phyloP scores from a whole-genome alignment of 2,888 invertebrate genomes.

The Yponomeuta cagnagella region DNA sequence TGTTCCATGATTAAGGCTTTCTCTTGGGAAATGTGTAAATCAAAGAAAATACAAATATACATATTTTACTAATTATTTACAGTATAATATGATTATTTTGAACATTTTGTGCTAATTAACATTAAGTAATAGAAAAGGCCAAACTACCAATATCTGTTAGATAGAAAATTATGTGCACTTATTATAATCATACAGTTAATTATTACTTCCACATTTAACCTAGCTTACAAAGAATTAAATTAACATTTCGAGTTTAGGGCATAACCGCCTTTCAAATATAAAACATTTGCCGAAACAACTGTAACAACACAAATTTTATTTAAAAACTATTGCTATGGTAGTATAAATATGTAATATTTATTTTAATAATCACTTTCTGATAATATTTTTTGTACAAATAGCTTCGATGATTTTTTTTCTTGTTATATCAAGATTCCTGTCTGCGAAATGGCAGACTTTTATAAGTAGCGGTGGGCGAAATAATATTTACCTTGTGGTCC shows the following conservation, averaged over 20 bases:
- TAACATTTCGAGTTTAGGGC: background rate
- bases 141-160: background rate
- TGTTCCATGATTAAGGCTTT: background rate
- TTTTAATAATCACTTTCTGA: no score
- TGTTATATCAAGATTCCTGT: no score
- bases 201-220: background rate
- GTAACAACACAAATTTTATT: background rate
- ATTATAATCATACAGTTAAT: background rate
- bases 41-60: background rate
- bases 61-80: background rate
- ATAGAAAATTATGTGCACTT: constrained; percentile 1
- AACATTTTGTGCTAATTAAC: background rate
- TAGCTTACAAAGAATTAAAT: background rate
- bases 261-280: background rate
- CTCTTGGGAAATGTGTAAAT: background rate
- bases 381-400: background rate
- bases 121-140: background rate
- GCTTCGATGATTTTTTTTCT: background rate
- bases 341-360: no score
- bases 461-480: background rate
- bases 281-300: background rate
- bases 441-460: background rate
- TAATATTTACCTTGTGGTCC: background rate
- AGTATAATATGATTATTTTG: background rate
- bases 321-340: background rate